Evolutionary conservation across 1,140 invertebrate genomes (phyloP).

Genomic region (Cherax quadricarinatus): DNA sequence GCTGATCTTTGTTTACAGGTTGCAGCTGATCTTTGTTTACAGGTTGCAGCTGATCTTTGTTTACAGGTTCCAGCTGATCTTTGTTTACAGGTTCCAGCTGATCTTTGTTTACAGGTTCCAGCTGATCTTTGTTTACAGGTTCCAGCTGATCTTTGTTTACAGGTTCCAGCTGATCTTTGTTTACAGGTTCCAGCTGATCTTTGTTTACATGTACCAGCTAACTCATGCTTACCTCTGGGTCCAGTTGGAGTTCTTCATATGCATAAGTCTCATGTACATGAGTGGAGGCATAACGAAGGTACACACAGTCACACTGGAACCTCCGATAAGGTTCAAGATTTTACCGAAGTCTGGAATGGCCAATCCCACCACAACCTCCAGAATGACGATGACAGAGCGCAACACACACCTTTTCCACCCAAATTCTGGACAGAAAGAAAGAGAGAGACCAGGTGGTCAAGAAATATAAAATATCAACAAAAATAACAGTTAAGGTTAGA

Average conservation of each 20-base stretch:
- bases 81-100: no score
- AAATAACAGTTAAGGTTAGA: neutral
- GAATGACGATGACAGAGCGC: conserved; percentile 83
- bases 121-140: no score
- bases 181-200: neutral
- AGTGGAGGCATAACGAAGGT: conserved; percentile 90
- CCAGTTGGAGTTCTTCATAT: conserved; percentile 27
- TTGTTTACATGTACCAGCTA: neutral
- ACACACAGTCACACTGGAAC: conserved; percentile 88
- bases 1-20: no score
- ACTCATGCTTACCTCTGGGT: conserved; percentile 20
- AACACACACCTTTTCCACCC: conserved; percentile 85
- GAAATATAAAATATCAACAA: neutral
- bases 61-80: no score
- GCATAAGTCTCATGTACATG: conserved; percentile 84
- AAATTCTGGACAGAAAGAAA: conserved; percentile 83
- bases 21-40: no score
- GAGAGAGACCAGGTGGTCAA: neutral
- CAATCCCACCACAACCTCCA: conserved; percentile 87
- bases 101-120: no score
- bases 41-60: no score
- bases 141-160: no score
- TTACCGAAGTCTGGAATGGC: conserved; percentile 91
- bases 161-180: no score
- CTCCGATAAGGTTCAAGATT: conserved; percentile 91